Percentiles rank a stretch among this genome's conserved stretches.
phyloP scores from a whole-genome alignment of 2,888 invertebrate species.

The Xestoiulus laeticollis region DNA sequence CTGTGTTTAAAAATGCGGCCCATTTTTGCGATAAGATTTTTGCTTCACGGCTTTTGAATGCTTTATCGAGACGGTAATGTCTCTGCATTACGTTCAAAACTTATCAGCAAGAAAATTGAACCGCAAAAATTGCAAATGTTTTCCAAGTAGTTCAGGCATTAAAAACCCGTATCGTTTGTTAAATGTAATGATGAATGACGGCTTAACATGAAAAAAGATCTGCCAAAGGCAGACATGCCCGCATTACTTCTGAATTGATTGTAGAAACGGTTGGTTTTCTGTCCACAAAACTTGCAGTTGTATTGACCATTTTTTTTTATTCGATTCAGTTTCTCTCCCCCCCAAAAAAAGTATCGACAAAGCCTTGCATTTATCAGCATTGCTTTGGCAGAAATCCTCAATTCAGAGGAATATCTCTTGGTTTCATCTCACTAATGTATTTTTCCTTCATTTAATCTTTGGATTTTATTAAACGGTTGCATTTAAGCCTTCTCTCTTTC shows the following conservation, averaged over 20 bases:
- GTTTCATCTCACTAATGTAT: background rate
- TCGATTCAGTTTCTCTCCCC: background rate
- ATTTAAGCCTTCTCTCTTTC: background rate
- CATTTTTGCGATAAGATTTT: background rate
- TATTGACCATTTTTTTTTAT: background rate
- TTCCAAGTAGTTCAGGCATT: background rate
- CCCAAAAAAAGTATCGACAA: background rate
- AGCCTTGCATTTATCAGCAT: constrained; percentile 35
- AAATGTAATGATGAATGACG: background rate
- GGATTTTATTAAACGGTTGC: background rate
- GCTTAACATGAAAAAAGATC: background rate
- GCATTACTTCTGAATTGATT: background rate
- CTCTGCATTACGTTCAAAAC: background rate
- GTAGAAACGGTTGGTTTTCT: background rate
- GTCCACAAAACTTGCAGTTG: background rate
- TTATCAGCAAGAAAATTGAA: background rate
- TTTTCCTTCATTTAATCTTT: background rate
- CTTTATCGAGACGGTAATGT: background rate
- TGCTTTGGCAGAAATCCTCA: background rate
- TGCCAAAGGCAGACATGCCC: constrained; percentile 25
- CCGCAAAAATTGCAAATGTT: background rate
- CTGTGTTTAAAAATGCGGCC: background rate
- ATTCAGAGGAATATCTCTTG: background rate
- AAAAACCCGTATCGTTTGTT: background rate
- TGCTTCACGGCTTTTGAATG: background rate